Conservation (phyloP, 2,888 invertebrate genomes). For the Lycophotia porphyrea region DNA sequence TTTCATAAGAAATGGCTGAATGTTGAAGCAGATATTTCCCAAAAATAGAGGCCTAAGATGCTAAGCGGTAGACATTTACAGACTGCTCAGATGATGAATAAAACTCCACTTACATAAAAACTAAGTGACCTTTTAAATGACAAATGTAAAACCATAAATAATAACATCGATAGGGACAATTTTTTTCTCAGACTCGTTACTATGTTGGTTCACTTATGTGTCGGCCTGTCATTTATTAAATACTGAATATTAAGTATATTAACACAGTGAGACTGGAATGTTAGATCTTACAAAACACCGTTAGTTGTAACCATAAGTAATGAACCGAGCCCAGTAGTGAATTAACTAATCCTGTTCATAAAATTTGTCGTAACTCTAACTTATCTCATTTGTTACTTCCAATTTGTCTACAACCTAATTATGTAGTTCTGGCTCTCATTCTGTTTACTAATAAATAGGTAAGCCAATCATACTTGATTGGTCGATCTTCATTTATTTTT, state of each 20-base stretch:
- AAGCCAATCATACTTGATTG: not conserved
- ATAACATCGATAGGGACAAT: constrained; percentile 18
- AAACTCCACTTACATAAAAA: constrained; percentile 1
- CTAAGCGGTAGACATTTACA: not conserved
- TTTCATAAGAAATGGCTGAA: too few relatives aligned
- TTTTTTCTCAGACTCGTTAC: constrained; percentile 23
- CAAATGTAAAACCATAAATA: constrained; percentile 34
- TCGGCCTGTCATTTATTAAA: constrained; percentile 22
- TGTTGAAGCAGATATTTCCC: too few relatives aligned
- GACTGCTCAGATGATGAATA: not conserved
- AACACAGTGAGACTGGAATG: constrained; percentile 41
- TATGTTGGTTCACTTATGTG: constrained; percentile 21
- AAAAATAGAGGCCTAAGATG: not conserved
- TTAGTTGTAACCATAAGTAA: constrained; percentile 39
- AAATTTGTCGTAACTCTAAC: constrained; percentile 17
- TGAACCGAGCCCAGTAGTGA: constrained; percentile 8
- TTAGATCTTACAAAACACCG: constrained; percentile 50
- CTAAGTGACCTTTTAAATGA: constrained; percentile 9
- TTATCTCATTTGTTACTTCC: constrained; percentile 1
- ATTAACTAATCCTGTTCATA: constrained; percentile 29
- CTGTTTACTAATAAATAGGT: not conserved
- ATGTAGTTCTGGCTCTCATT: not conserved
- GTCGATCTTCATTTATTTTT: not conserved
- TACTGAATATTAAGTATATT: constrained; percentile 34
- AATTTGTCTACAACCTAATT: constrained; percentile 21